Conservation (phyloP, 35 echinoderm and acorn worm species). For the Nesometra sesokonis region DNA sequence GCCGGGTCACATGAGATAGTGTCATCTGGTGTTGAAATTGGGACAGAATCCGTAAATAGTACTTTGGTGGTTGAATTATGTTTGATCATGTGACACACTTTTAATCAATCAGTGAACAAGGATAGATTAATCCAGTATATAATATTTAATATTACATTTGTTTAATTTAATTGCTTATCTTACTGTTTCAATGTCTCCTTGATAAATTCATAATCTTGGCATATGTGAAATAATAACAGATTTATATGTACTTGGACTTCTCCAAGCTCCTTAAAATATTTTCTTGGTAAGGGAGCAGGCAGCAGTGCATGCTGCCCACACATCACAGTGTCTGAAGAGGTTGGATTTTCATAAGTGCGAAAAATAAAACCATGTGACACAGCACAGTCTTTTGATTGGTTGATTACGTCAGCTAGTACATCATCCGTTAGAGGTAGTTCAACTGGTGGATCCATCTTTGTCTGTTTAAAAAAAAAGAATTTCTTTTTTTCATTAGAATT, state of each 20-base stretch:
- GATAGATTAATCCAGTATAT: no score
- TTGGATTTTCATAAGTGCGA: conserved; percentile 18
- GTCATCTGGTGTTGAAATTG: no score
- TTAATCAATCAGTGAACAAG: no score
- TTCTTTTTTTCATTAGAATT: no score
- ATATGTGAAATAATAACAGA: conserved; percentile 43
- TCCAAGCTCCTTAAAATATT: conserved; percentile 38
- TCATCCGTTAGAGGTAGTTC: neutral
- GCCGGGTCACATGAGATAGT: no score
- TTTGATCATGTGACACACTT: no score
- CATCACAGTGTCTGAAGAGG: conserved; percentile 34
- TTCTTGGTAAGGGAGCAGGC: conserved; percentile 50
- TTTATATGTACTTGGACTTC: conserved; percentile 44
- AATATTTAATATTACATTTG: no score
- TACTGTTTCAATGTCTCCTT: conserved; percentile 49
- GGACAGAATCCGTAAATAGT: no score
- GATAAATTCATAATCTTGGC: conserved; percentile 59
- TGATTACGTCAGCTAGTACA: conserved; percentile 13
- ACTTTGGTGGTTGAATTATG: no score
- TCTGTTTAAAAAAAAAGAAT: no score
- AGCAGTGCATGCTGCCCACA: conserved; percentile 55
- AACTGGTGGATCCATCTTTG: neutral
- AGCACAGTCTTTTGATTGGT: conserved; percentile 60
- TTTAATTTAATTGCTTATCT: neutral
- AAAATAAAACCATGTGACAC: conserved; percentile 38